Conservation (phyloP, 2,888 invertebrate species). For the Campoletis raptor region DNA sequence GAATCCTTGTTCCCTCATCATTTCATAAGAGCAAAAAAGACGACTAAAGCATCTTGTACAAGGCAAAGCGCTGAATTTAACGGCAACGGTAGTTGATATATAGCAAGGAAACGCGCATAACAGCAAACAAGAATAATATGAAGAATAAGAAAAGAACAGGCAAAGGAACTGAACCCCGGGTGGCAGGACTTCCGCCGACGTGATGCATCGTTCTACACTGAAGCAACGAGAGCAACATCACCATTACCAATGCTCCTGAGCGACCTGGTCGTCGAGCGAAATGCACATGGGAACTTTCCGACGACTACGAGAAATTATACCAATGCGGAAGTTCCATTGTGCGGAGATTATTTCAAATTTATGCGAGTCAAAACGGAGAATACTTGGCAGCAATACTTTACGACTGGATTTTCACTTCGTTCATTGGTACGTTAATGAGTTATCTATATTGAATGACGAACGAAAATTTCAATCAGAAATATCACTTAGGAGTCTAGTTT, state of each 20-base stretch:
- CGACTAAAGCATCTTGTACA: constrained; percentile 23
- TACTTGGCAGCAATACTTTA: neutral
- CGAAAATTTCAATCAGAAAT: neutral
- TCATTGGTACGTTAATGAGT: neutral
- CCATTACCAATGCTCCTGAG: constrained; percentile 28
- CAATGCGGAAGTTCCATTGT: constrained; percentile 67
- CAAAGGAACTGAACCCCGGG: constrained; percentile 51
- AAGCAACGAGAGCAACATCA: constrained; percentile 36
- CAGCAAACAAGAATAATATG: constrained; percentile 59
- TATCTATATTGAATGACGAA: neutral
- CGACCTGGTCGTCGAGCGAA: constrained; percentile 23
- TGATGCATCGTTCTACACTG: constrained; percentile 74
- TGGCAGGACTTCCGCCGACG: constrained; percentile 74
- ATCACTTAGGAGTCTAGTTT: neutral
- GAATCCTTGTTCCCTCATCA: constrained; percentile 26
- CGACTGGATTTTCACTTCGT: neutral
- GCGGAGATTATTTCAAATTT: constrained; percentile 59
- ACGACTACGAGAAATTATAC: constrained; percentile 64
- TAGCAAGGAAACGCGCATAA: constrained; percentile 38
- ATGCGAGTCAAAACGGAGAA: constrained; percentile 30
- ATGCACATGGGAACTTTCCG: constrained; percentile 1
- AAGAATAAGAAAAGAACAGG: constrained; percentile 53
- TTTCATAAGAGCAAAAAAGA: neutral
- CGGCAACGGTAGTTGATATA: constrained; percentile 35
- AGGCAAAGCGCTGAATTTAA: constrained; percentile 8